A percentile compares a stretch with the other conserved stretches of the same genome.
phyloP scores from a whole-genome alignment of 1,140 invertebrate species.

The Grapholita molesta region DNA sequence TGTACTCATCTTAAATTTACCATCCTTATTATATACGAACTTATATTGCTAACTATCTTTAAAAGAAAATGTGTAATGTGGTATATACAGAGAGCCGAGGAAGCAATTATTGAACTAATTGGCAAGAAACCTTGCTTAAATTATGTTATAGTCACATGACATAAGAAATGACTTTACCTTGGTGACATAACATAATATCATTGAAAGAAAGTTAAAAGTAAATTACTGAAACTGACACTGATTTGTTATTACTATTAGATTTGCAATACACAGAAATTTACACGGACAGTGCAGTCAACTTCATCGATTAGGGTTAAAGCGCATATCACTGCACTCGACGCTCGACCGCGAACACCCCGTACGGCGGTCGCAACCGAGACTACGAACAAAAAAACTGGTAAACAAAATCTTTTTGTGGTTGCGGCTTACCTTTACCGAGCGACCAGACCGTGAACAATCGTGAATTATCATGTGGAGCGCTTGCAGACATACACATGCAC shows the following conservation, averaged over 20 bases:
- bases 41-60: too few relatives aligned
- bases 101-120: too few relatives aligned
- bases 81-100: too few relatives aligned
- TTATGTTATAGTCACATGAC: too few relatives aligned
- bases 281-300: background rate
- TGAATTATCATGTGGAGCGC: slow-evolving; percentile 68
- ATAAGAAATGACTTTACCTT: background rate
- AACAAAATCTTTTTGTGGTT: slow-evolving; percentile 70
- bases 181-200: background rate
- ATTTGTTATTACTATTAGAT: background rate
- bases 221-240: background rate
- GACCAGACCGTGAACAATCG: slow-evolving; percentile 71
- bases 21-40: too few relatives aligned
- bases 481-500: slow-evolving; percentile 28
- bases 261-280: background rate
- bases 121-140: too few relatives aligned
- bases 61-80: too few relatives aligned
- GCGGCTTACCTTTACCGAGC: slow-evolving; percentile 65
- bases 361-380: slow-evolving; percentile 52
- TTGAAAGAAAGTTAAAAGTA: background rate
- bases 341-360: slow-evolving; percentile 46
- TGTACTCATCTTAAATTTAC: too few relatives aligned
- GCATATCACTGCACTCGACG: slow-evolving; percentile 38
- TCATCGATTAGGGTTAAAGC: slow-evolving; percentile 26
- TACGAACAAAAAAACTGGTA: slow-evolving; percentile 53